Conservation (phyloP, 2,113 vertebrate species). For the Falcunculus frontatus region DNA sequence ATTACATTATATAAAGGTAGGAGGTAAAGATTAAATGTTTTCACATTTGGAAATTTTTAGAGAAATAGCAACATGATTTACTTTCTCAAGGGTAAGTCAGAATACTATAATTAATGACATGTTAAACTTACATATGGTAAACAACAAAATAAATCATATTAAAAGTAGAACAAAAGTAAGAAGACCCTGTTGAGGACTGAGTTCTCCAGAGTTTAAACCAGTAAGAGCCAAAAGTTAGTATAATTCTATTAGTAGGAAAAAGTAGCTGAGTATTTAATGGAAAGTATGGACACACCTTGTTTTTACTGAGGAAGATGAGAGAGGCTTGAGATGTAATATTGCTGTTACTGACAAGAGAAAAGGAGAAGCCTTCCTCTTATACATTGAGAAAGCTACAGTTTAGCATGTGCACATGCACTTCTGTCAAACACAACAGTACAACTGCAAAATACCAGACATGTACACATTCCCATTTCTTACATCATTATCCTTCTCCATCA, state of each 20-base stretch:
- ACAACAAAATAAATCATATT: background rate
- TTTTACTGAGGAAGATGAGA: background rate
- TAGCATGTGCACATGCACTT: background rate
- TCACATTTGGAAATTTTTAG: background rate
- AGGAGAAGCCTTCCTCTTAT: background rate
- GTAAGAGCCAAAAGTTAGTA: background rate
- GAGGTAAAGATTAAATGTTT: background rate
- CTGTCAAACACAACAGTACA: background rate
- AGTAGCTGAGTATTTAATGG: background rate
- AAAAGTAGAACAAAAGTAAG: background rate
- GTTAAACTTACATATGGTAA: background rate
- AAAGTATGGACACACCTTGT: background rate
- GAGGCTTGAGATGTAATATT: background rate
- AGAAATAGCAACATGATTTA: background rate
- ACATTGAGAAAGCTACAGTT: background rate
- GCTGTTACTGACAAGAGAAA: background rate
- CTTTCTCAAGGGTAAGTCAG: background rate
- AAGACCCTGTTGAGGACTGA: background rate
- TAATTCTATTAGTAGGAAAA: background rate
- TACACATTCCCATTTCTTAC: background rate
- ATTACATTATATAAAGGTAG: background rate
- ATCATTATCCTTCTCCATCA: background rate
- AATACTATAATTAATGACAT: background rate
- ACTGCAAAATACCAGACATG: background rate
- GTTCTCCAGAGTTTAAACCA: background rate